Evolutionary conservation across 92 coral and sea anemone genomes (phyloP).

Genomic region (Plumapathes pennacea): DNA sequence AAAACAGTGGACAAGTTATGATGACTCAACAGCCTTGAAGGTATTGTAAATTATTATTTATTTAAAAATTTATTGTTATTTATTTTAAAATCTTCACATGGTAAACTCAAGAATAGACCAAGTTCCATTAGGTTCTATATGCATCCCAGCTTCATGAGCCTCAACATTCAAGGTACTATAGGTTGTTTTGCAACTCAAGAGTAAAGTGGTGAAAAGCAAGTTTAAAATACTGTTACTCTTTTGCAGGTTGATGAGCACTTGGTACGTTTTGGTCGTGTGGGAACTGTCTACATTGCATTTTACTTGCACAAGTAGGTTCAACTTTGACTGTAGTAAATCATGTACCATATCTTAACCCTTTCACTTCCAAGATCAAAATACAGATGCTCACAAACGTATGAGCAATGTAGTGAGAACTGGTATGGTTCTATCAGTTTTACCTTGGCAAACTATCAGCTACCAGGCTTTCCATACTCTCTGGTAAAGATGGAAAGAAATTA

Average conservation of each 20-base stretch:
- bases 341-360: background rate
- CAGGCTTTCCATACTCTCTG: too few relatives aligned
- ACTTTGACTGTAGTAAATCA: background rate
- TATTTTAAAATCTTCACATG: too few relatives aligned
- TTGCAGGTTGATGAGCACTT: slow-evolving; percentile 62
- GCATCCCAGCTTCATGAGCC: too few relatives aligned
- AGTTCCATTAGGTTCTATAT: too few relatives aligned
- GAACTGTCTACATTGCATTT: slow-evolving; percentile 79
- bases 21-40: slow-evolving; percentile 78
- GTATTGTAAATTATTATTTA: slow-evolving; percentile 20
- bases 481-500: too few relatives aligned
- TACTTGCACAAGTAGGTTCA: slow-evolving; percentile 70
- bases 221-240: background rate
- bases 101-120: too few relatives aligned
- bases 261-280: slow-evolving; percentile 71
- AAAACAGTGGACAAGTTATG: slow-evolving; percentile 89
- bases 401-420: too few relatives aligned
- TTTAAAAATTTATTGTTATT: background rate
- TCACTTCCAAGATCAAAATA: too few relatives aligned
- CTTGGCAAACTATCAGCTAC: too few relatives aligned
- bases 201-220: background rate
- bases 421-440: too few relatives aligned
- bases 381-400: too few relatives aligned
- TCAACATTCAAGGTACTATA: too few relatives aligned
- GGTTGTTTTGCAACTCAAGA: background rate